phyloP scores from a whole-genome alignment of 2,888 invertebrate species.

The Drosophila prostipennis region DNA sequence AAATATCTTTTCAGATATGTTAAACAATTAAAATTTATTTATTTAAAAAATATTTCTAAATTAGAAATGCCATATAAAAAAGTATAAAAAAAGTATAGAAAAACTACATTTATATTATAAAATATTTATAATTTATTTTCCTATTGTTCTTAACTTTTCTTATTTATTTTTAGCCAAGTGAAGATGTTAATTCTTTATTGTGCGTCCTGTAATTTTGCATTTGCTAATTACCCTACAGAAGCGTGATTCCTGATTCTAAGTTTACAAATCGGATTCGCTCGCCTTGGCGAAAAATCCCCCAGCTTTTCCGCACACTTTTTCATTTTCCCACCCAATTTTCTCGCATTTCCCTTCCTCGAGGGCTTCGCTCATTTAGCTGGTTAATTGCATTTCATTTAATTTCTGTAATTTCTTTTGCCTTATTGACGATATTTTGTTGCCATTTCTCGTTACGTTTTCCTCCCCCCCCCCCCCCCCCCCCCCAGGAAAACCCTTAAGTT shows the following conservation, averaged over 20 bases:
- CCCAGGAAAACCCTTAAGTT: constrained; percentile 31
- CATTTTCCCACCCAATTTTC: constrained; percentile 6
- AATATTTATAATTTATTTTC: background rate
- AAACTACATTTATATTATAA: too few relatives aligned
- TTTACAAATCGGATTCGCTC: constrained; percentile 15
- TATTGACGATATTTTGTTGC: constrained; percentile 53
- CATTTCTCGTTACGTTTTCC: constrained; percentile 17
- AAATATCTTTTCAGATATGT: too few relatives aligned
- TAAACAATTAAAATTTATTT: too few relatives aligned
- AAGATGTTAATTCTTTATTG: background rate
- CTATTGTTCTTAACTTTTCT: background rate
- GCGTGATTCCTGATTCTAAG: constrained; percentile 12
- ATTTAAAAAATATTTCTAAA: background rate
- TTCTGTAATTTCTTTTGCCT: constrained; percentile 50
- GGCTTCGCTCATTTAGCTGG: constrained; percentile 60
- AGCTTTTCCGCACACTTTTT: background rate
- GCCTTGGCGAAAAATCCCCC: background rate
- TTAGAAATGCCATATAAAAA: too few relatives aligned
- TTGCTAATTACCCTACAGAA: constrained; percentile 15
- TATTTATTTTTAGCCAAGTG: background rate
- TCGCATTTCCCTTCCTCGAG: constrained; percentile 7
- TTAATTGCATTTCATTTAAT: constrained; percentile 75
- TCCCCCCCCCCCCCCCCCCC: background rate
- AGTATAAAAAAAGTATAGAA: too few relatives aligned
- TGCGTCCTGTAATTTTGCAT: constrained; percentile 43